Evolutionary conservation across 2,797 vertebrate genomes (phyloP).

Genomic region (Gymnoscopelus microlampas): DNA sequence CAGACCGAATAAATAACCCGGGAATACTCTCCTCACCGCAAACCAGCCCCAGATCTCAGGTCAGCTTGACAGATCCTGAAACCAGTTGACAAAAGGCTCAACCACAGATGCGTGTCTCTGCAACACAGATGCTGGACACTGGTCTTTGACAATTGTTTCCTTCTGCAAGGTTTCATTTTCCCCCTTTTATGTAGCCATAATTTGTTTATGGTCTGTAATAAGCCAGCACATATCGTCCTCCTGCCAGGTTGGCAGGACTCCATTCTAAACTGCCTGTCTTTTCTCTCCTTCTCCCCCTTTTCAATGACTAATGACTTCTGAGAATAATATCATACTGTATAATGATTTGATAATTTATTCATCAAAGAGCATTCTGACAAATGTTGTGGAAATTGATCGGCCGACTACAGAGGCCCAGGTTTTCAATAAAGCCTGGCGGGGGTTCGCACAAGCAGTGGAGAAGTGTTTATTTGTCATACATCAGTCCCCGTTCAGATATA

Average conservation of each 20-base stretch:
- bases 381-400: conserved; percentile 8
- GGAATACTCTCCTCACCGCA: conserved; percentile 44
- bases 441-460: conserved; percentile 34
- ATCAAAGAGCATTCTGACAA: conserved; percentile 6
- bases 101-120: conserved; percentile 64
- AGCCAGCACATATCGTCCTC: conserved; percentile 62
- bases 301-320: conserved; percentile 55
- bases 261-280: conserved; percentile 53
- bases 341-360: conserved; percentile 14
- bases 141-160: conserved; percentile 63
- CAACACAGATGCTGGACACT: conserved; percentile 63
- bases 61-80: conserved; percentile 52
- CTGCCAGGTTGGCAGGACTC: conserved; percentile 67
- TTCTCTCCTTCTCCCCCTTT: conserved; percentile 40
- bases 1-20: conserved; percentile 56
- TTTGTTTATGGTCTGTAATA: conserved; percentile 76
- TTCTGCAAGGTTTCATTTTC: conserved; percentile 66
- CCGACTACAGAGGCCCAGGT: conserved; percentile 2
- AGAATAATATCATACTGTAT: conserved; percentile 38
- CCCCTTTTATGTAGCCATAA: conserved; percentile 63
- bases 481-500: conserved; percentile 56
- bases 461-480: conserved; percentile 66
- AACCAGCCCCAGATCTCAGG: conserved; percentile 40
- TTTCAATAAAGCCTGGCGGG: conserved; percentile 31
- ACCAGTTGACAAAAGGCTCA: conserved; percentile 36